Evolutionary conservation across 1,140 invertebrate genomes (phyloP).

Genomic region (Diprion similis): DNA sequence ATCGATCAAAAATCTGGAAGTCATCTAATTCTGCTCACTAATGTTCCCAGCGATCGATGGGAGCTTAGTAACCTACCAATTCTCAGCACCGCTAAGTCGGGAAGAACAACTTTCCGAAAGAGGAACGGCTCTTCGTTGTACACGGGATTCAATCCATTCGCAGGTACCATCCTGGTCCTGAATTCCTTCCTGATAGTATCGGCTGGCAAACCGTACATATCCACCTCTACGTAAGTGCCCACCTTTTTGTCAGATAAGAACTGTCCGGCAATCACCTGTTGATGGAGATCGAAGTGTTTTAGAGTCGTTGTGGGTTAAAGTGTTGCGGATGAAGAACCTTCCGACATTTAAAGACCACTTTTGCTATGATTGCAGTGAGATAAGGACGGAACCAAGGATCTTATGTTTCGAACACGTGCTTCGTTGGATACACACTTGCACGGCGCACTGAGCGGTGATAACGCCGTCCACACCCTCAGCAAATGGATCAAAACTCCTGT

Average conservation of each 20-base stretch:
- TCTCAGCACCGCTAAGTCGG: constrained; percentile 95
- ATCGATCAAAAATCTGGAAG: neutral
- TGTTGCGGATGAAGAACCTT: neutral
- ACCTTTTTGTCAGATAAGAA: constrained; percentile 59
- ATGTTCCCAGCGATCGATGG: no score
- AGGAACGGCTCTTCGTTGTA: constrained; percentile 88
- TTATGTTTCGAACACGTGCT: no score
- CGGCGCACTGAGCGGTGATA: constrained; percentile 77
- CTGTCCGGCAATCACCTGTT: constrained; percentile 55
- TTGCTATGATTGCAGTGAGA: neutral
- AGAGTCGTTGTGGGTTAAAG: neutral
- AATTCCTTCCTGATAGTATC: constrained; percentile 87
- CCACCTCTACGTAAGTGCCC: constrained; percentile 81
- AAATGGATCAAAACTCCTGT: constrained; percentile 79
- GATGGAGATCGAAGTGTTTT: neutral
- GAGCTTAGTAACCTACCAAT: constrained; percentile 69
- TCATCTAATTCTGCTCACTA: neutral
- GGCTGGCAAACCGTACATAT: constrained; percentile 85
- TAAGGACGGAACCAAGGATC: no score
- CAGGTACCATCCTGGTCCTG: constrained; percentile 78
- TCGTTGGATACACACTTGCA: constrained; percentile 60
- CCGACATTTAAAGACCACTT: neutral
- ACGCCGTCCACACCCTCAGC: constrained; percentile 82
- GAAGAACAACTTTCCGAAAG: constrained; percentile 91
- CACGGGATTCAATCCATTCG: constrained; percentile 82